Evolutionary conservation across 2,113 vertebrate species (phyloP).

Genomic region (Elachura formosa): DNA sequence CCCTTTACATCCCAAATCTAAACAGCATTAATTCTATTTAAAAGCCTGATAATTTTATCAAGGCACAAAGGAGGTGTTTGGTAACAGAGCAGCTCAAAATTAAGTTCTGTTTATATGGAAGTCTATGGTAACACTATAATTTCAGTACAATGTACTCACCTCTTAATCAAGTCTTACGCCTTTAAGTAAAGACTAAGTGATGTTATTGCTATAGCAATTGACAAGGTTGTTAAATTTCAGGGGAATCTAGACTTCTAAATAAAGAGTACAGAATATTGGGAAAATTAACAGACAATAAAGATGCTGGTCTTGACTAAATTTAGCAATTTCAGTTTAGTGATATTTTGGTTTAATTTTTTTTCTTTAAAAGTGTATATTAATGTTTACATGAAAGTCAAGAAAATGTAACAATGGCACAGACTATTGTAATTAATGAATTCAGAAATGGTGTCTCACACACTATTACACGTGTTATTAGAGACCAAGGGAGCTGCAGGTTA

Average conservation of each 20-base stretch:
- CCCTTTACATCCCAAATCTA: conserved; percentile 34
- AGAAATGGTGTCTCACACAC: not conserved
- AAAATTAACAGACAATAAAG: not conserved
- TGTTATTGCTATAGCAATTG: not conserved
- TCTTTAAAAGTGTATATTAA: not conserved
- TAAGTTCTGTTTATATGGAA: conserved; percentile 28
- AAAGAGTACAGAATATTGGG: not conserved
- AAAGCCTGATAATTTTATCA: conserved; percentile 33
- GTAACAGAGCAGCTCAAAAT: conserved; percentile 20
- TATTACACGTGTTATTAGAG: not conserved
- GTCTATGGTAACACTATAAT: not conserved
- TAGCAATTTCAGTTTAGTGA: not conserved
- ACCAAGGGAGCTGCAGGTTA: not conserved
- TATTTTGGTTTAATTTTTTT: not conserved
- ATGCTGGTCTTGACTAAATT: not conserved
- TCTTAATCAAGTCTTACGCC: not conserved
- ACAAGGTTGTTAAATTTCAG: not conserved
- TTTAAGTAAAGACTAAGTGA: not conserved
- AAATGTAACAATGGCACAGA: not conserved
- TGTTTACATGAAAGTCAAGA: not conserved
- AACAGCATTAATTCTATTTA: conserved; percentile 20
- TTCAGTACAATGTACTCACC: not conserved
- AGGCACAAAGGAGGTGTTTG: conserved; percentile 45
- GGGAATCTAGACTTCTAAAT: not conserved
- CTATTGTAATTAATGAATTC: not conserved